Conservation (phyloP, 2,113 vertebrate species). For the Mustela lutreola region DNA sequence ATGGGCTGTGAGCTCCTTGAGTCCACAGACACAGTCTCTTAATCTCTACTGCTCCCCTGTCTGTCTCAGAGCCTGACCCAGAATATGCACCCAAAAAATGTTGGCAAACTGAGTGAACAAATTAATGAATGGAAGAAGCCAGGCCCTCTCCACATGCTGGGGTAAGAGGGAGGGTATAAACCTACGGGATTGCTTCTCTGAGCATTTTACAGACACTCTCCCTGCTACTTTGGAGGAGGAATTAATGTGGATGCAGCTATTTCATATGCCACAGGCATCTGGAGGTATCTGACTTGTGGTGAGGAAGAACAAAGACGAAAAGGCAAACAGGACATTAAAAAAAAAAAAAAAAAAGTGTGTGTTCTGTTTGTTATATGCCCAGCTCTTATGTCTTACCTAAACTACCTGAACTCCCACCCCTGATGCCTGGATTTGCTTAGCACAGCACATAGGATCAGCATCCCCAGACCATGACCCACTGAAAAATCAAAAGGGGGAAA, state of each 20-base stretch:
- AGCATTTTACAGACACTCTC: neutral
- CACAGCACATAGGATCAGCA: neutral
- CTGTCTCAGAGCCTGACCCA: neutral
- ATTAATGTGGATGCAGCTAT: neutral
- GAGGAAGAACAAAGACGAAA: neutral
- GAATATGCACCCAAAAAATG: neutral
- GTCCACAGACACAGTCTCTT: neutral
- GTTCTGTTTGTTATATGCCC: neutral
- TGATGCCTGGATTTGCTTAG: neutral
- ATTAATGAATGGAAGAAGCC: neutral
- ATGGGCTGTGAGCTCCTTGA: neutral
- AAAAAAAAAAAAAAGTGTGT: fast-evolving
- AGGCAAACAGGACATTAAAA: neutral
- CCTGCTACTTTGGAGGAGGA: neutral
- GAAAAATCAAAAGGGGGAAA: neutral
- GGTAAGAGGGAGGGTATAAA: neutral
- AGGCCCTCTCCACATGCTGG: neutral
- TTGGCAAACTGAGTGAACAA: neutral
- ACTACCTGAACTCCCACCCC: neutral
- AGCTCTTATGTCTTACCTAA: neutral
- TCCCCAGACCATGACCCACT: neutral
- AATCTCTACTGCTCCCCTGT: neutral
- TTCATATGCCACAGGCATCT: neutral
- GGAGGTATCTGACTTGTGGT: neutral
- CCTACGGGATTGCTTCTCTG: neutral